Evolutionary conservation across 2,113 vertebrate species (phyloP).

Genomic region (Ploceus nigricollis): DNA sequence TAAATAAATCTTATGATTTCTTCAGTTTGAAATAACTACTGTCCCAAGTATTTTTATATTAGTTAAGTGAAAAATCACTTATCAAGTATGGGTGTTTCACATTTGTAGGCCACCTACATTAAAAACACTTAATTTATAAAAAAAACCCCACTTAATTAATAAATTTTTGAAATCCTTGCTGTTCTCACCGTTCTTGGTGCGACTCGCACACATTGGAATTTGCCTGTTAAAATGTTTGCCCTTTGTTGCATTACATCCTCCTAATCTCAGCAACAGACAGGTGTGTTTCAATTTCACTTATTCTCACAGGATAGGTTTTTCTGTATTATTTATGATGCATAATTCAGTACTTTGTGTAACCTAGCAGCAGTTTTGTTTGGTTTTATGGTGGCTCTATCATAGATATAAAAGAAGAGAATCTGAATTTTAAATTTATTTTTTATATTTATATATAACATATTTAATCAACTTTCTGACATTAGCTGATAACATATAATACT

Average conservation of each 20-base stretch:
- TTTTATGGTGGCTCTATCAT: background rate
- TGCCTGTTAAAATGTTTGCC: background rate
- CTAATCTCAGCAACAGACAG: background rate
- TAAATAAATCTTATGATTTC: background rate
- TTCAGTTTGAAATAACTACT: background rate
- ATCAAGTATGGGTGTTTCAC: background rate
- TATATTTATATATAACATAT: background rate
- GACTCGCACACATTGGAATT: background rate
- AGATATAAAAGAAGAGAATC: background rate
- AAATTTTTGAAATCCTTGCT: background rate
- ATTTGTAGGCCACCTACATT: background rate
- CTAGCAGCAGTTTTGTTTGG: background rate
- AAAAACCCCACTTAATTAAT: too few species aligned
- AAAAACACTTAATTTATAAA: too few species aligned
- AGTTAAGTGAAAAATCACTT: background rate
- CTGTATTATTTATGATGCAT: background rate
- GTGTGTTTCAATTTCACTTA: background rate
- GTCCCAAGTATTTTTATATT: background rate
- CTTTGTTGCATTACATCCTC: background rate
- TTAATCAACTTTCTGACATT: background rate
- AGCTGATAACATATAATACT: background rate
- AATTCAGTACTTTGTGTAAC: background rate
- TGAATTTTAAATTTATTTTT: background rate
- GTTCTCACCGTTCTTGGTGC: background rate
- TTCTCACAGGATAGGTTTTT: background rate